Conservation (phyloP, 2,888 invertebrate species). For the Brenthis ino region DNA sequence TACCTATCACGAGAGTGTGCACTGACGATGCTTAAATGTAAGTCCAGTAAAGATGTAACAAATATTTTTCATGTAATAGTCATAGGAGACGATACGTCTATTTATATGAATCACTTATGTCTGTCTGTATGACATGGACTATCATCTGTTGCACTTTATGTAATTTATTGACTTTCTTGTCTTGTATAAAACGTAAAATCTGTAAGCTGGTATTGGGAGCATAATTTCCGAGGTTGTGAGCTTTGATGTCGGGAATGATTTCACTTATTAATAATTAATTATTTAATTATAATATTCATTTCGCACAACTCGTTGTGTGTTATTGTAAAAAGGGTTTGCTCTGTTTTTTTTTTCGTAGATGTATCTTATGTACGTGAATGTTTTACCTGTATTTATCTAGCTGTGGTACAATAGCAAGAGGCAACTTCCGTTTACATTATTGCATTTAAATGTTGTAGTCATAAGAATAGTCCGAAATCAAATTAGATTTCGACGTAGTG, state of each 20-base stretch:
- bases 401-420: conserved; percentile 77
- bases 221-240: conserved; percentile 82
- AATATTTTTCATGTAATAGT: conserved; percentile 34
- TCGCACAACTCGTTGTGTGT: conserved; percentile 78
- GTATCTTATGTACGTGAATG: conserved; percentile 71
- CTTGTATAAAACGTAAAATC: conserved; percentile 66
- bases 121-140: conserved; percentile 26
- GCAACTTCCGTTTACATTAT: conserved; percentile 47
- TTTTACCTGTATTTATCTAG: conserved; percentile 65
- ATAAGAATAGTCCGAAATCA: conserved; percentile 63
- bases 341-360: conserved; percentile 75
- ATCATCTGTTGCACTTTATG: conserved; percentile 58
- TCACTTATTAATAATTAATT: conserved; percentile 66
- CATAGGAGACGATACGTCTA: conserved; percentile 29
- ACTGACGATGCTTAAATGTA: conserved; percentile 39
- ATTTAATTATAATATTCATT: conserved; percentile 64
- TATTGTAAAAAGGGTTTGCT: conserved; percentile 76
- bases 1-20: conserved; percentile 57
- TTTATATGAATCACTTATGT: conserved; percentile 32
- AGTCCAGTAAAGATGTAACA: conserved; percentile 28
- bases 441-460: conserved; percentile 77
- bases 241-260: conserved; percentile 79
- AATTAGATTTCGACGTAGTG: conserved; percentile 58
- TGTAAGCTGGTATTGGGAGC: conserved; percentile 82
- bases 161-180: conserved; percentile 59